phyloP scores from a whole-genome alignment of 2,113 vertebrate species.

The Arizona elegans region DNA sequence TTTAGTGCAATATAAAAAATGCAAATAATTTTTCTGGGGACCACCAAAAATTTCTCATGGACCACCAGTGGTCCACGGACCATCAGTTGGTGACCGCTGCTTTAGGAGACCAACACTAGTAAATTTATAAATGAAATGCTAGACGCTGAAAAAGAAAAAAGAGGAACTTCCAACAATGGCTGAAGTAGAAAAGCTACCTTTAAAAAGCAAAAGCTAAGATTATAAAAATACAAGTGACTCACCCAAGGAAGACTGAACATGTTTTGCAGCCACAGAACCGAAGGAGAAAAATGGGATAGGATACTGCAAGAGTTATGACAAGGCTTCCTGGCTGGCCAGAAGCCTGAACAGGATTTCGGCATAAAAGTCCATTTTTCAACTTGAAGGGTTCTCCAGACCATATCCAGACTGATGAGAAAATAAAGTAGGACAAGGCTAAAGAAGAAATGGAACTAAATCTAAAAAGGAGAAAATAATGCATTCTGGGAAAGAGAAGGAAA shows the following conservation, averaged over 20 bases:
- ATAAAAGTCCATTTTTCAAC: not conserved
- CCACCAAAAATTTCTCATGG: too few relatives aligned
- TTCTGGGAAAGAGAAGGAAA: not conserved
- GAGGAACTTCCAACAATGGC: not conserved
- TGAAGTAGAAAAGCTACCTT: not conserved
- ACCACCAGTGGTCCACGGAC: too few relatives aligned
- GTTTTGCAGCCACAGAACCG: not conserved
- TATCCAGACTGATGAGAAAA: not conserved
- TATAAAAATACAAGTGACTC: not conserved
- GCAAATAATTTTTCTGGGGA: too few relatives aligned
- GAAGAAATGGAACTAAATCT: not conserved
- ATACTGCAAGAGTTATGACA: not conserved
- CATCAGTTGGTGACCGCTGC: too few relatives aligned
- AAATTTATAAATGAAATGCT: not conserved
- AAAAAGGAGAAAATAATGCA: not conserved
- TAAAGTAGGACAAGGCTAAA: not conserved
- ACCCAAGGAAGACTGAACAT: not conserved
- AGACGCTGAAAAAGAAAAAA: not conserved
- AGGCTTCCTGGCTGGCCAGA: not conserved
- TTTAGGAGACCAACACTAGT: not conserved
- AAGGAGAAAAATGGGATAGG: not conserved
- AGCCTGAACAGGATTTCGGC: not conserved
- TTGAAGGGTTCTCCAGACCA: not conserved
- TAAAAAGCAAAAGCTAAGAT: not conserved
- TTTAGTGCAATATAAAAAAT: too few relatives aligned